Evolutionary conservation across 2,113 vertebrate species (phyloP).

Genomic region (Hystrix brachyura): DNA sequence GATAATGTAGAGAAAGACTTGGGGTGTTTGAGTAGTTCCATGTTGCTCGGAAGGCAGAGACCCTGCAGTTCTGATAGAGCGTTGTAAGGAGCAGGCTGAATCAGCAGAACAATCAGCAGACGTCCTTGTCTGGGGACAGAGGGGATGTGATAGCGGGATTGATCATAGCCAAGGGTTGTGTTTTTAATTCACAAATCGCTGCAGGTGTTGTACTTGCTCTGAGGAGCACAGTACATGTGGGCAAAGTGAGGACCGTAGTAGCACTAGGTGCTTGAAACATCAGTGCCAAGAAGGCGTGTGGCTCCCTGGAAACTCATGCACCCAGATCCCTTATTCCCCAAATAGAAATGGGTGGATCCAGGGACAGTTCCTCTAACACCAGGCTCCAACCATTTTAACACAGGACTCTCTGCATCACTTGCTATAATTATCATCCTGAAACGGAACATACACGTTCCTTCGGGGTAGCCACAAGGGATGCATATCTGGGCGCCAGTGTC

Average conservation of each 20-base stretch:
- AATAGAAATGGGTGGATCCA: slow-evolving; percentile 44
- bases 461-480: slow-evolving; percentile 38
- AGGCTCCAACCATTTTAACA: background rate
- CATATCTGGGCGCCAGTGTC: background rate
- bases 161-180: background rate
- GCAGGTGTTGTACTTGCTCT: background rate
- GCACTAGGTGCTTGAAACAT: background rate
- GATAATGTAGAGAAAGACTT: background rate
- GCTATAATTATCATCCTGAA: slow-evolving; percentile 65
- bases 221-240: background rate
- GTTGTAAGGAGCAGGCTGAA: background rate
- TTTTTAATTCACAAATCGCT: slow-evolving; percentile 26
- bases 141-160: background rate
- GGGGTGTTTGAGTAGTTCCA: background rate
- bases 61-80: background rate
- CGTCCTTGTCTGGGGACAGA: background rate
- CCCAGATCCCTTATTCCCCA: background rate
- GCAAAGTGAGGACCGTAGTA: background rate
- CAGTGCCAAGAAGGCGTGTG: background rate
- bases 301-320: background rate
- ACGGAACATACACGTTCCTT: slow-evolving; percentile 32
- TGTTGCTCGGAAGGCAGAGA: background rate
- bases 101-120: background rate
- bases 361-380: background rate
- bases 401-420: slow-evolving; percentile 20